Evolutionary conservation across 2,888 invertebrate species (phyloP), one percentile per base, ranked within the genome.

Genomic region (Bruchidius siliquastri): DNA sequence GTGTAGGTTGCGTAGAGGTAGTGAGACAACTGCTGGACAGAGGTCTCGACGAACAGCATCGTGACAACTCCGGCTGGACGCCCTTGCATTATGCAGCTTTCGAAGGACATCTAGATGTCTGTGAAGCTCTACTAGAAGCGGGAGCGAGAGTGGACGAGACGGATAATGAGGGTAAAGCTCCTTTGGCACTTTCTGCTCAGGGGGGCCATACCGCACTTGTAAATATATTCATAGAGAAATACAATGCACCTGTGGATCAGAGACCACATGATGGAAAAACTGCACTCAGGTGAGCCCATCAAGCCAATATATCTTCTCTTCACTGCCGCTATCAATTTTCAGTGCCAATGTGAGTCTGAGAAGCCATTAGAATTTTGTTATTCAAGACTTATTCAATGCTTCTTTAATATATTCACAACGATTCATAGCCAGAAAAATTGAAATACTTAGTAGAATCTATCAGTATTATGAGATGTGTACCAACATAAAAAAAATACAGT

Each of bases 1-100:
- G 49, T 75, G 20, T 81, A 90, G 90, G 92, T 66, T 93, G 94
- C 82, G 93, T 94, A 67, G 95, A 96, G 80, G 96, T 97, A 13
- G 97, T 98, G 0, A 90, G 95, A 21, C 95, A 96, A 83, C 88
- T 98, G 68, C 88, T 98, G 20, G 97, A 96, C 85, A 89, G 96
- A 79, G 98, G 95, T 0, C 84, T 95, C 70, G 95, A 95, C 81
- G 95, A 95, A 81, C 94, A 94, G 76, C 95, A 95, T 83, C 88
- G 95, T 21, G 98, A 98, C 84, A 97, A 97, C 87, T 95, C 96
- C 0, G 98, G 98, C 0, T 98, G 98, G 98, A 98, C 98, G 0
- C 97, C 99, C 0, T 86, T 99, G 72, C 98, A 98, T 85, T 98
- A 98, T 84, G 94, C 98, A 0, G 96, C 98, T 20, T 98, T 97